A percentile compares a stretch with the other conserved stretches of the same genome.
phyloP scores from a whole-genome alignment of 2,113 vertebrate species.

The Narcine bancroftii region DNA sequence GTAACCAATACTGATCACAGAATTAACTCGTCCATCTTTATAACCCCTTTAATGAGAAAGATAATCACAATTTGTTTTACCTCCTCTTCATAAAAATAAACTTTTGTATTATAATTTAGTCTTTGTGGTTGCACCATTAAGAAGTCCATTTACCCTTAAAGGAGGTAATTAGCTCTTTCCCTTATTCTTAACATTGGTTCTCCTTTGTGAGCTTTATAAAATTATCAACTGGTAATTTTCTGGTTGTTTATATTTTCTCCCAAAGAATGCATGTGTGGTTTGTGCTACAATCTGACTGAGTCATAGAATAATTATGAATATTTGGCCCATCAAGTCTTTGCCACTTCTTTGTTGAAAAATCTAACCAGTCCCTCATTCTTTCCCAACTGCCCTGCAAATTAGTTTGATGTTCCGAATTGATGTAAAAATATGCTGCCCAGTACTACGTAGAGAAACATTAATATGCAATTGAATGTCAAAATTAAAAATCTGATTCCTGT shows the following conservation, averaged over 20 bases:
- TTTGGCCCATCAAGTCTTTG: too few species aligned
- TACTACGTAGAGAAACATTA: too few species aligned
- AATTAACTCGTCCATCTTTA: slow-evolving; percentile 31
- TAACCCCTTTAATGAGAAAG: slow-evolving; percentile 19
- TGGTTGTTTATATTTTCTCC: not conserved
- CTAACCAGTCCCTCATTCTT: too few species aligned
- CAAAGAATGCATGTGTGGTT: not conserved
- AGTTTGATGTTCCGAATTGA: not conserved
- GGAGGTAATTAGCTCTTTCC: not conserved
- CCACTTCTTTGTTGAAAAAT: too few species aligned
- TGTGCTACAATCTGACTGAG: not conserved
- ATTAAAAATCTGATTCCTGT: too few species aligned
- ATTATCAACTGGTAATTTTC: not conserved
- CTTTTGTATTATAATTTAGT: not conserved
- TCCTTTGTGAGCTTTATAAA: not conserved
- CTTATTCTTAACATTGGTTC: not conserved
- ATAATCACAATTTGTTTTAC: slow-evolving; percentile 12
- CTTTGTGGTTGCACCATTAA: not conserved
- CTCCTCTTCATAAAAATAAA: not conserved
- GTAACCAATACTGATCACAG: slow-evolving; percentile 37
- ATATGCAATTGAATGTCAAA: too few species aligned
- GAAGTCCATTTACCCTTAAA: not conserved
- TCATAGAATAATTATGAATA: too few species aligned
- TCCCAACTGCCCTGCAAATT: too few species aligned
- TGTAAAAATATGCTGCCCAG: not conserved